Conservation (phyloP, 1,140 invertebrate genomes). For the Plutomurus gul region DNA sequence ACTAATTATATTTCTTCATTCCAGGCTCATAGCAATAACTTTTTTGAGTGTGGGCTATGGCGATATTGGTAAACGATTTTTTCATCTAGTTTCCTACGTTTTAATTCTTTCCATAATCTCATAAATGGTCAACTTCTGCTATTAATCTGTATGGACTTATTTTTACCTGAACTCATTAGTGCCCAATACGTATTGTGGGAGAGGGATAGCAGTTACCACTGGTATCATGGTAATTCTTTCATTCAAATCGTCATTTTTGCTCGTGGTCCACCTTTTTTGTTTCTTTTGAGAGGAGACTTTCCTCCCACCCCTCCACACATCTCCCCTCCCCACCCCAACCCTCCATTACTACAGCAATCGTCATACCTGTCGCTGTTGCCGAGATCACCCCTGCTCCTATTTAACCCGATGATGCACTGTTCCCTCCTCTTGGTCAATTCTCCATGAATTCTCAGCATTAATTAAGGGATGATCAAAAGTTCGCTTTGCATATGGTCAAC, state of each 20-base stretch:
- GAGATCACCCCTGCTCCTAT: too few species aligned
- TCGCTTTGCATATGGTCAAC: too few species aligned
- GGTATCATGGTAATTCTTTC: conserved; percentile 91
- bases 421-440: too few species aligned
- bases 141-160: not conserved
- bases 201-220: conserved; percentile 95
- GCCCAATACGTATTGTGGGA: conserved; percentile 98
- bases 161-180: conserved; percentile 57
- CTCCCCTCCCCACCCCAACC: not conserved
- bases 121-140: not conserved
- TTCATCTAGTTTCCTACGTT: not conserved
- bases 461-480: too few species aligned
- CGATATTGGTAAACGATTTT: conserved; percentile 74
- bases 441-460: too few species aligned
- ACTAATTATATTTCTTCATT: too few species aligned
- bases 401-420: too few species aligned
- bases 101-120: not conserved
- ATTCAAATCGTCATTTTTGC: not conserved
- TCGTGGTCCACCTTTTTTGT: not conserved
- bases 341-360: not conserved
- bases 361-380: not conserved
- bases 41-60: conserved; percentile 98
- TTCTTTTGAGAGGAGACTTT: too few species aligned
- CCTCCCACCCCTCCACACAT: not conserved
- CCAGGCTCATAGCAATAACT: conserved; percentile 97